Conservation (phyloP, 35 echinoderm and acorn worm genomes). For the Chiridota heheva region DNA sequence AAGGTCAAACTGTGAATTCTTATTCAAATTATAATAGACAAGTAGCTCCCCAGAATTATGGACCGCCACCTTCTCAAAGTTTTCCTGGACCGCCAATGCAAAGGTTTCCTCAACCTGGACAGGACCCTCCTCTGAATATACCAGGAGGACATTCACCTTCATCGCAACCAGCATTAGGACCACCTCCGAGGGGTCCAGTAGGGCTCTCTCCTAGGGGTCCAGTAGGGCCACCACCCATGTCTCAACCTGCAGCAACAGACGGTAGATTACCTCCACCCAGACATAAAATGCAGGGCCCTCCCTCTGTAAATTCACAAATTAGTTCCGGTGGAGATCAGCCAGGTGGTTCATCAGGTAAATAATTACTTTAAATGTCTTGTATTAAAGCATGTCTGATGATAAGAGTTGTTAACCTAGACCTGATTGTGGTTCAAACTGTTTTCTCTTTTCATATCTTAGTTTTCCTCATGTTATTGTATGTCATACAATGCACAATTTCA, state of each 20-base stretch:
- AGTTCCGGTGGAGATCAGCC: slow-evolving; percentile 47
- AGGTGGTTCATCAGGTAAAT: slow-evolving; percentile 44
- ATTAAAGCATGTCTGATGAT: no score
- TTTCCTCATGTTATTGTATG: no score
- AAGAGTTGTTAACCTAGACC: no score
- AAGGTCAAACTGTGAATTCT: no score
- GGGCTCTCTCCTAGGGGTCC: not conserved
- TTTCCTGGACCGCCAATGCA: slow-evolving; percentile 9
- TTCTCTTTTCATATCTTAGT: no score
- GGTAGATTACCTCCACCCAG: slow-evolving; percentile 26
- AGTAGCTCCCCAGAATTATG: no score
- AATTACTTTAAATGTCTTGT: not conserved
- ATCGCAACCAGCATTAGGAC: slow-evolving; percentile 7
- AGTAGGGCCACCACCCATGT: not conserved
- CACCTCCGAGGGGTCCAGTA: slow-evolving; percentile 27
- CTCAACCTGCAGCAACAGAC: not conserved
- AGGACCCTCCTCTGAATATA: no score
- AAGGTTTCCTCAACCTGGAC: no score
- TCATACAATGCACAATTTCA: no score
- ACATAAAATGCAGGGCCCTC: slow-evolving; percentile 19
- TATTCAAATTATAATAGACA: no score
- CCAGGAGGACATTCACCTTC: slow-evolving; percentile 13
- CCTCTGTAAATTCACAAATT: slow-evolving; percentile 11
- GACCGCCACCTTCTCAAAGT: slow-evolving; percentile 1
- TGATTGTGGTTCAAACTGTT: no score